Conservation (phyloP, 2,797 vertebrate species). For the Todus mexicanus region DNA sequence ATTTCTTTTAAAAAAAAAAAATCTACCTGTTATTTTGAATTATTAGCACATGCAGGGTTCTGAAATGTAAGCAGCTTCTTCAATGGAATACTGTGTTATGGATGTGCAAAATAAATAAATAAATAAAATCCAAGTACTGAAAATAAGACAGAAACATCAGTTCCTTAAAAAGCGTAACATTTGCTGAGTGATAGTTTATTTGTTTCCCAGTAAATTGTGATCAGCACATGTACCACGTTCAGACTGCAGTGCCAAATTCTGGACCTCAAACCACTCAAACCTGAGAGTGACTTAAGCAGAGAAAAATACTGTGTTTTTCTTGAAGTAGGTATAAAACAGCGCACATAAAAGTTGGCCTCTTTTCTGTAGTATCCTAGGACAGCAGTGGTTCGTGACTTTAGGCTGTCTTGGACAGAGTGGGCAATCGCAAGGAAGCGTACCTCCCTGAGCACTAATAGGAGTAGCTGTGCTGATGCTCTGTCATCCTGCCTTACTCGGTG, state of each 20-base stretch:
- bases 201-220: neutral
- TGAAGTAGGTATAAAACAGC: neutral
- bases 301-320: neutral
- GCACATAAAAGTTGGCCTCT: neutral
- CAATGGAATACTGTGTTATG: neutral
- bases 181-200: neutral
- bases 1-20: neutral
- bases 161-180: neutral
- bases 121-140: neutral
- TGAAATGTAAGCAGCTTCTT: neutral
- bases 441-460: constrained; percentile 62
- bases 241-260: neutral
- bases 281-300: neutral
- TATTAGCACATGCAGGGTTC: neutral
- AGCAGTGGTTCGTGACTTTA: constrained; percentile 19
- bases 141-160: neutral
- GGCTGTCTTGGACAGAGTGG: neutral
- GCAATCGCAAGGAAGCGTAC: neutral
- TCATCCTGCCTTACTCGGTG: constrained; percentile 75
- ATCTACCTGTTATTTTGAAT: neutral
- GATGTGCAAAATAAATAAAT: neutral
- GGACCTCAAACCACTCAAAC: neutral
- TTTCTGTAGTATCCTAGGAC: constrained; percentile 1
- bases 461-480: constrained; percentile 79
- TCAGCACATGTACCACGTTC: neutral